A percentile compares a stretch with the other conserved stretches of the same genome.
These are phyloP conservation scores for Hydrolagus affinis DNA, from an alignment of 2,113 vertebrate species.

Conservation along the genomic window DNA sequence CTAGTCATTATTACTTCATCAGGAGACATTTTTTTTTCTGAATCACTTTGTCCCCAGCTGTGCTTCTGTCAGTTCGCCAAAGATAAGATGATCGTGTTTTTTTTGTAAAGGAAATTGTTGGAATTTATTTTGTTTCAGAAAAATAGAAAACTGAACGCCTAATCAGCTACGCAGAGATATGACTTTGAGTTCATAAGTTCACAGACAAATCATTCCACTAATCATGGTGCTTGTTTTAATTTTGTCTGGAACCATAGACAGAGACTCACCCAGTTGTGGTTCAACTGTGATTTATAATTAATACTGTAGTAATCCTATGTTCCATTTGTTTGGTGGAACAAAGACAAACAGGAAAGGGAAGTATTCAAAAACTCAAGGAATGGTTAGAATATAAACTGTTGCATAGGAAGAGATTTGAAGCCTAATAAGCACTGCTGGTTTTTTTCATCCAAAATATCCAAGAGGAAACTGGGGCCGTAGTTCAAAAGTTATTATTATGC, in stretches of 20 bases:
- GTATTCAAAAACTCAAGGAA: slow-evolving; percentile 35
- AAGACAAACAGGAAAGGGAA: slow-evolving; percentile 42
- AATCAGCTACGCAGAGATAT: slow-evolving; percentile 30
- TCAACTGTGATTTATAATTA: slow-evolving; percentile 42
- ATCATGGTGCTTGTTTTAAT: slow-evolving; percentile 39
- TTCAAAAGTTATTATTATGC: no score
- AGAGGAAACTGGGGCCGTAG: no score
- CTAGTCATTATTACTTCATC: slow-evolving; percentile 14
- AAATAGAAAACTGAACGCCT: slow-evolving; percentile 11
- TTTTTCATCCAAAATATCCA: no score
- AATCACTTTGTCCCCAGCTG: slow-evolving; percentile 22
- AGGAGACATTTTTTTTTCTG: slow-evolving; percentile 12
- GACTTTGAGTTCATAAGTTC: slow-evolving; percentile 47
- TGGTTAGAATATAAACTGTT: slow-evolving; percentile 35
- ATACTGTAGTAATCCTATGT: slow-evolving; percentile 37
- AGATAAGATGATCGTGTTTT: slow-evolving; percentile 31
- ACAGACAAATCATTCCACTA: slow-evolving; percentile 46
- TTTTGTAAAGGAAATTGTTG: slow-evolving; percentile 27
- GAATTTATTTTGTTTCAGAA: slow-evolving; percentile 3
- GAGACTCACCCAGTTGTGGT: slow-evolving; percentile 37
- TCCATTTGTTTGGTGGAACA: slow-evolving; percentile 35
- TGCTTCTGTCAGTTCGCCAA: slow-evolving; percentile 9
- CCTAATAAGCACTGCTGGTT: not conserved
- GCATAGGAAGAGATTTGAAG: slow-evolving; percentile 34
- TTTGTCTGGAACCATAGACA: slow-evolving; percentile 42